phyloP scores from a whole-genome alignment of 2,888 invertebrate species.

The Spisula subtruncata region DNA sequence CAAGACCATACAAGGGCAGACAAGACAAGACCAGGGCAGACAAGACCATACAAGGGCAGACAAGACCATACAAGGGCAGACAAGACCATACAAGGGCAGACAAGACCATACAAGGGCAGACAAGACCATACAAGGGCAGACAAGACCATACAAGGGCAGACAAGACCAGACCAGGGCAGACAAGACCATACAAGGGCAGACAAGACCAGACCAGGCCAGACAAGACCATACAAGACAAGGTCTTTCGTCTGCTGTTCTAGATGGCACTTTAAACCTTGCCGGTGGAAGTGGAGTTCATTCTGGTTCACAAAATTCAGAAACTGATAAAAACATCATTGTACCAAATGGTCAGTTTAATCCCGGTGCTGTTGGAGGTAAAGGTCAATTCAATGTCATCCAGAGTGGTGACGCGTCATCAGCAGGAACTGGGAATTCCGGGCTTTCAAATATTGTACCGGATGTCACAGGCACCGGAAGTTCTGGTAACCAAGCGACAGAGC shows the following conservation, averaged over 20 bases:
- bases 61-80: too few relatives aligned
- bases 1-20: too few relatives aligned
- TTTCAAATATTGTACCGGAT: slow-evolving; percentile 26
- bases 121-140: too few relatives aligned
- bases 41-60: too few relatives aligned
- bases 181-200: background rate
- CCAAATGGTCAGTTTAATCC: background rate
- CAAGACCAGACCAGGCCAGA: background rate
- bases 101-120: too few relatives aligned
- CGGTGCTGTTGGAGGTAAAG: slow-evolving; percentile 40
- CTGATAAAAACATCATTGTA: background rate
- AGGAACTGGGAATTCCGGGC: slow-evolving; percentile 2
- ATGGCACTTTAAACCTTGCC: background rate
- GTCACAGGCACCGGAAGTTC: slow-evolving; percentile 18
- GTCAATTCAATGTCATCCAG: slow-evolving; percentile 1
- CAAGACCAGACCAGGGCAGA: too few relatives aligned
- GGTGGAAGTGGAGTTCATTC: background rate
- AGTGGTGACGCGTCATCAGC: background rate
- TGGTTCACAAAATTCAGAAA: background rate
- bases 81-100: too few relatives aligned
- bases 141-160: too few relatives aligned
- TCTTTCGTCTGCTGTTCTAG: background rate
- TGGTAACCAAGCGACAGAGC: slow-evolving; percentile 22
- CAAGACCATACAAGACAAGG: background rate
- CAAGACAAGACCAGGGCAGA: too few relatives aligned